These are phyloP conservation scores for Drosophila nigrodunni DNA, from an alignment of 1,140 invertebrate genomes.

Conservation along the genomic window DNA sequence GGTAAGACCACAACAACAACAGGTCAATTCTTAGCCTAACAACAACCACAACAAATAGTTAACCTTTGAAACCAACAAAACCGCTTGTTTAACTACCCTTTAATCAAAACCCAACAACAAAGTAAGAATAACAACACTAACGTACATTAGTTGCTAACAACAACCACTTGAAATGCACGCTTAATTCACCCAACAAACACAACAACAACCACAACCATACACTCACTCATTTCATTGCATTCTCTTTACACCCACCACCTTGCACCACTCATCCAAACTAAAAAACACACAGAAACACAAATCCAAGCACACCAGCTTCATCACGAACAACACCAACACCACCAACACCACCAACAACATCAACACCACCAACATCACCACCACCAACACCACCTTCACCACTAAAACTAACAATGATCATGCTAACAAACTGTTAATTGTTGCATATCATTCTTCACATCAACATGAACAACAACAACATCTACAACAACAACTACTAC, in stretches of 20 bases:
- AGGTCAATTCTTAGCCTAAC: not conserved
- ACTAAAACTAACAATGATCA: constrained; percentile 77
- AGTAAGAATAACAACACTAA: not conserved
- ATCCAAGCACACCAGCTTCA: constrained; percentile 45
- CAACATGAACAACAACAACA: constrained; percentile 76
- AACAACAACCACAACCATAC: constrained; percentile 18
- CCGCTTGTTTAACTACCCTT: not conserved
- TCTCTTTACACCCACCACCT: constrained; percentile 53
- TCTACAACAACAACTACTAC: constrained; percentile 42
- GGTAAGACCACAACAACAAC: constrained; percentile 55
- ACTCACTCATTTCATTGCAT: constrained; percentile 62
- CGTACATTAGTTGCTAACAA: constrained; percentile 11
- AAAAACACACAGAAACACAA: constrained; percentile 52
- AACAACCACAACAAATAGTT: not conserved
- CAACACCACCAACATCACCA: constrained; percentile 49
- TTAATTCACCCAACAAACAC: not conserved
- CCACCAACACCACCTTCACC: constrained; percentile 42
- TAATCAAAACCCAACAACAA: constrained; percentile 8
- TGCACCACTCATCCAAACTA: constrained; percentile 33
- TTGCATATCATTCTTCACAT: constrained; percentile 84
- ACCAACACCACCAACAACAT: constrained; percentile 35
- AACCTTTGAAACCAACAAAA: not conserved
- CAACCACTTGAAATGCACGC: not conserved
- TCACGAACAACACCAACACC: constrained; percentile 53
- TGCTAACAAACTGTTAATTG: constrained; percentile 82